Base-by-base conservation (phyloP, 2,113 vertebrate genomes). In the Microtus oregoni region DNA sequence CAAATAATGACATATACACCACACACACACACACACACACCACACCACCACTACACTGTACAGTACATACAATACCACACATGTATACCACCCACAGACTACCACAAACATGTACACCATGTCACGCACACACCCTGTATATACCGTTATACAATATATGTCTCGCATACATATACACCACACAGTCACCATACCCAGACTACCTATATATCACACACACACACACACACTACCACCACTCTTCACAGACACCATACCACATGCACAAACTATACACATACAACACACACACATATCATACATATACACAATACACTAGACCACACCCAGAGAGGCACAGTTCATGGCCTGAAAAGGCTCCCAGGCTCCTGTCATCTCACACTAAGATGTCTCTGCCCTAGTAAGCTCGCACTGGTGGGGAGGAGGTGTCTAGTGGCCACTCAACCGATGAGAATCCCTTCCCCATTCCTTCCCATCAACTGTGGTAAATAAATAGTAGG, bases 341-440 rank as follows among this genome's bases (percentile, higher is more conserved):
- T 30, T 63, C 13, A 10, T 65, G 58, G 30, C 6, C 77, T 65
- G 70, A 72, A 10, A 52, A 35, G 44, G 6, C 13, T 83, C 24
- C 5, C 10, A 0, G 14, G 78, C 0, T 8, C 7, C 47, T 30
- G 4, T 28, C 32, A 38, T 38, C 13, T 32, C 24, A 12, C 7
- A 41, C 47, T 20, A 75, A 2, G 11, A 15, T 55, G n/a, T 41
- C 50, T 35, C 76, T 20, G 12, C 32, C 28, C 8, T 0, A 35
- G 38, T 15, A 50, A 78, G 38, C 32, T 58, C 12, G 20, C 15
- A 1, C 0, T 9, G 1, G 58, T 58, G 14, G 52, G n/a, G n/a
- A 13, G 9, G 9, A 0, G 1, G 7, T 44, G 47, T 68, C 55
- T n/a, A 28, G 10, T 14, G 9, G 15, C 47, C 68, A n/a, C n/a